phyloP scores from a whole-genome alignment of 2,797 vertebrate species.

The Crenuchus spilurus region DNA sequence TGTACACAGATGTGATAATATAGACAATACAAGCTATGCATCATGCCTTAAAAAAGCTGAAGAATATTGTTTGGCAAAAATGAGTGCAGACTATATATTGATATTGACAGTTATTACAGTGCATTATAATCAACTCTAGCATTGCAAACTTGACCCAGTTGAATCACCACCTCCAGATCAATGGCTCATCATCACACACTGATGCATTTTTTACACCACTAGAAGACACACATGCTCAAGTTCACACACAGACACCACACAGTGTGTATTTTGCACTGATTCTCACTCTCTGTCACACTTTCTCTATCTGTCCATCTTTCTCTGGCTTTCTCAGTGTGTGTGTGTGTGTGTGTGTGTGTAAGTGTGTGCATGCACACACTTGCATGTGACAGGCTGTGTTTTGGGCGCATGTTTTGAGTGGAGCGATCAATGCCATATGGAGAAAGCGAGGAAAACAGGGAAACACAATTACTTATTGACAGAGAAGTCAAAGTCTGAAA shows the following conservation, averaged over 20 bases:
- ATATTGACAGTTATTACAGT: background rate
- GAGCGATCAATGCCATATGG: constrained; percentile 78
- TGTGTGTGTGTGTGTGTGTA: constrained; percentile 9
- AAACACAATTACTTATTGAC: constrained; percentile 84
- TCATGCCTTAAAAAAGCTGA: background rate
- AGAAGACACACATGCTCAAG: constrained; percentile 58
- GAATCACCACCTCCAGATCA: background rate
- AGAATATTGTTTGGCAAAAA: background rate
- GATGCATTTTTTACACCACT: constrained; percentile 1
- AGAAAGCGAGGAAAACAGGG: constrained; percentile 63
- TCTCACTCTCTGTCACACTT: constrained; percentile 42
- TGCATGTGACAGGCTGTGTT: constrained; percentile 73
- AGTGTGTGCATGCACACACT: background rate
- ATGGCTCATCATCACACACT: background rate
- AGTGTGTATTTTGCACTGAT: constrained; percentile 59
- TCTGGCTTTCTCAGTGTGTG: background rate
- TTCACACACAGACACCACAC: constrained; percentile 38
- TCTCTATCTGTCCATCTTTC: constrained; percentile 43
- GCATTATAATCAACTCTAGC: background rate
- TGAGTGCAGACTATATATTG: background rate
- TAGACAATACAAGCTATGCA: too few relatives aligned
- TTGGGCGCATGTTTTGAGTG: constrained; percentile 72
- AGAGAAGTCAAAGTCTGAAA: constrained; percentile 78
- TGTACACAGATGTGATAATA: too few relatives aligned
- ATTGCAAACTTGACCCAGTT: background rate